Evolutionary conservation across 2,888 invertebrate genomes (phyloP).

Genomic region (Nemurella pictetii): DNA sequence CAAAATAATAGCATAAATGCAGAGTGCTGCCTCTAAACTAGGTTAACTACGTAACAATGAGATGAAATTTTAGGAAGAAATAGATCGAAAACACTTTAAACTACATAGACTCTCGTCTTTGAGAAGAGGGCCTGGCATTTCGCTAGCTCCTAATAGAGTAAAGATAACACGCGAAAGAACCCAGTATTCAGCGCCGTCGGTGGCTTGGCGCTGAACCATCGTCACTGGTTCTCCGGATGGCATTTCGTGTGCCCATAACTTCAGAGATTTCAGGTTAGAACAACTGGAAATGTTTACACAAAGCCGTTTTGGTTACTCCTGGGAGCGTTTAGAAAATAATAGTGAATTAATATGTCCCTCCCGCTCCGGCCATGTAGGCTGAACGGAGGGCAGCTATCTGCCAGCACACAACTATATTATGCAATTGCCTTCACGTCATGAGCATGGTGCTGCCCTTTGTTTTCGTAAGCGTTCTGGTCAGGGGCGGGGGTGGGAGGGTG

Average conservation of each 20-base stretch:
- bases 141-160: neutral
- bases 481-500: neutral
- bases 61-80: neutral
- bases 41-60: slow-evolving; percentile 12
- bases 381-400: neutral
- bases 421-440: neutral
- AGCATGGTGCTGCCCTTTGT: neutral
- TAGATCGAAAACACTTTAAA: neutral
- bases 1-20: neutral
- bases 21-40: neutral
- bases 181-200: neutral
- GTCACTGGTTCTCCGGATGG: no score
- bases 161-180: neutral
- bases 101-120: neutral
- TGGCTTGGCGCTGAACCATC: no score
- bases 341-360: neutral
- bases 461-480: neutral
- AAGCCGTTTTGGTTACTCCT: neutral
- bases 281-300: neutral
- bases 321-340: neutral
- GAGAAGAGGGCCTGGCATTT: neutral
- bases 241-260: neutral
- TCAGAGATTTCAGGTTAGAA: neutral
- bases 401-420: neutral
- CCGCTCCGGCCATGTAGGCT: neutral